Evolutionary conservation across 2,113 vertebrate genomes (phyloP).

Genomic region (Gnathonemus echidnorhynchus): DNA sequence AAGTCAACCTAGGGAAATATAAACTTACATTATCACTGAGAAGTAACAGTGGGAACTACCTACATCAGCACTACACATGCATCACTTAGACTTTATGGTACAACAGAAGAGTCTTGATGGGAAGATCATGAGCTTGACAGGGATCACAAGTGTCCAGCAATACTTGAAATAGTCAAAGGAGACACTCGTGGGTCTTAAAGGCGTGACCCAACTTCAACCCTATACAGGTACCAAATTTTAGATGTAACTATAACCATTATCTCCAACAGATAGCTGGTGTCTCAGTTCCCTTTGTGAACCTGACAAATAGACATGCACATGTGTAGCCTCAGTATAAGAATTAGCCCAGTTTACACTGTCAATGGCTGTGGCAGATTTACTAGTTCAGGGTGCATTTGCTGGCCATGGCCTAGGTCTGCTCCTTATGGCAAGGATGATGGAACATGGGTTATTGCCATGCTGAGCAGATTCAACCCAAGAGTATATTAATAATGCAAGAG

Average conservation of each 20-base stretch:
- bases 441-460: neutral
- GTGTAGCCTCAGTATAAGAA: neutral
- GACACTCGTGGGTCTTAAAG: neutral
- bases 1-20: neutral
- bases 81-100: neutral
- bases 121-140: neutral
- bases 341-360: neutral
- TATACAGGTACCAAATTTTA: neutral
- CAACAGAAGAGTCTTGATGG: neutral
- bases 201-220: neutral
- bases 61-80: neutral
- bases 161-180: neutral
- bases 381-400: neutral
- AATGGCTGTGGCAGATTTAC: neutral
- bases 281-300: neutral
- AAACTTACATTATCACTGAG: neutral
- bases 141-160: neutral
- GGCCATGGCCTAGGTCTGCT: neutral
- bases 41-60: neutral
- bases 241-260: neutral
- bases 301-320: neutral
- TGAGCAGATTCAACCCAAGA: neutral
- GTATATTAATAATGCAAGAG: conserved; percentile 2
- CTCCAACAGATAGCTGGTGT: neutral
- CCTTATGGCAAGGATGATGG: neutral